Conservation (phyloP, 2,888 invertebrate genomes). For the Leptogaster cylindrica region DNA sequence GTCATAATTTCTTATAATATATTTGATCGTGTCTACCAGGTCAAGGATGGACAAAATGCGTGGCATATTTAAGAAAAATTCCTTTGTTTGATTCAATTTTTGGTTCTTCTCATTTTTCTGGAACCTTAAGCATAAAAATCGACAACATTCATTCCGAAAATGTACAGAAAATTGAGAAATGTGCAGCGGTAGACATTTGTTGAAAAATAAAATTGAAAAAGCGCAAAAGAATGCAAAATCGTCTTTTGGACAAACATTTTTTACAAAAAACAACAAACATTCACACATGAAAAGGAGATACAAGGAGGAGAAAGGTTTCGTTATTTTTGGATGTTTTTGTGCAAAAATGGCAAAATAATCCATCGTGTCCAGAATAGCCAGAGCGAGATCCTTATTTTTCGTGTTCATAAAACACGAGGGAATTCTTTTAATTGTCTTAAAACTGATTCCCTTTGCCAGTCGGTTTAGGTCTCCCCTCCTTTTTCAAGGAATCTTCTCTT, state of each 20-base stretch:
- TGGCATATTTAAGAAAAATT: too few relatives aligned
- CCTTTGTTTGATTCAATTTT: too few relatives aligned
- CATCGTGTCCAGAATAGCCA: neutral
- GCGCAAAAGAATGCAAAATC: neutral
- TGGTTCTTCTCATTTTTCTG: too few relatives aligned
- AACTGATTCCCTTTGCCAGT: neutral
- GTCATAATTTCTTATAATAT: too few relatives aligned
- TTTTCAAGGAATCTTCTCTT: neutral
- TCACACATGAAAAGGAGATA: neutral
- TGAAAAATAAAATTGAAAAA: neutral
- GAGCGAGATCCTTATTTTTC: neutral
- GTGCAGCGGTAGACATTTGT: neutral
- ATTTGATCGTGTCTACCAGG: too few relatives aligned
- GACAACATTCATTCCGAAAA: neutral
- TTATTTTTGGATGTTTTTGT: neutral
- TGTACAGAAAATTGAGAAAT: neutral
- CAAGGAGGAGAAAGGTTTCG: neutral
- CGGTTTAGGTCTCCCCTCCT: neutral
- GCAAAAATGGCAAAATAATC: neutral
- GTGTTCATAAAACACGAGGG: neutral
- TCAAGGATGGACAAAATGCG: too few relatives aligned
- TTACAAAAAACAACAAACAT: neutral
- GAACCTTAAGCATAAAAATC: too few relatives aligned
- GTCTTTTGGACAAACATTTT: neutral
- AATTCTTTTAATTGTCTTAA: constrained; percentile 27